Evolutionary conservation across 2,888 invertebrate genomes (phyloP), one percentile per base, ranked within the genome.

Genomic region (Lycophotia porphyrea): DNA sequence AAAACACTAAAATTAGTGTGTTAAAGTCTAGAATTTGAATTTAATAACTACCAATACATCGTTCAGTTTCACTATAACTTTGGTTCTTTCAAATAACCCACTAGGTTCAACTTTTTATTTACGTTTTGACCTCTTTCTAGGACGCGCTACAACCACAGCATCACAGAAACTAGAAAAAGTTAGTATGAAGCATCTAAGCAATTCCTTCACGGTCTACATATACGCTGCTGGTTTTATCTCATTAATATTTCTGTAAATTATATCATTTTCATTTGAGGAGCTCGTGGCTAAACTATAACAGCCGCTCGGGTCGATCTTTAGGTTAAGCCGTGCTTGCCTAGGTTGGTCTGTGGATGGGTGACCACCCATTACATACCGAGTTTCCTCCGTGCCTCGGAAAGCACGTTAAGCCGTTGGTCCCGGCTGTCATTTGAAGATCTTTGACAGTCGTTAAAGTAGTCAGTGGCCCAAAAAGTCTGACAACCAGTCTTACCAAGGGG

Each of bases 121-220:
- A 27, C 2, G 3, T 2, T 47, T 55, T 24, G n/a, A 67, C 55
- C 36, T 31, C 5, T 76, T 58, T 52, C 27, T 52, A 36, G 18
- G 27, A 36, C 24, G 42, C 18, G 24, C 9, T 36, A 36, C 31
- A 60, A 49, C 21, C 18, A 24, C n/a, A 76, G 27, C 31, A 9
- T 11, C 44, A 36, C 13, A 31, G 42, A 31, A 75, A 76, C 21
- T 64, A n/a, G 31, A 64, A 76, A 39, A 27, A 36, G 8, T n/a
- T 24, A 18, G 27, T 44, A 49, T 34, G 21, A 15, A 27, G 11
- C 13, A 61, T 13, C 24, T 1, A 74, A 58, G 55, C 44, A 44
- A 11, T 27, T 58, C 8, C 13, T 21, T 44, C 36, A 34, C 49
- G 61, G 34, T 24, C 27, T 52, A 36, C 3, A 64, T 27, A 27